Evolutionary conservation across 2,888 invertebrate genomes (phyloP).

Genomic region (Drosophila gaucha): DNA sequence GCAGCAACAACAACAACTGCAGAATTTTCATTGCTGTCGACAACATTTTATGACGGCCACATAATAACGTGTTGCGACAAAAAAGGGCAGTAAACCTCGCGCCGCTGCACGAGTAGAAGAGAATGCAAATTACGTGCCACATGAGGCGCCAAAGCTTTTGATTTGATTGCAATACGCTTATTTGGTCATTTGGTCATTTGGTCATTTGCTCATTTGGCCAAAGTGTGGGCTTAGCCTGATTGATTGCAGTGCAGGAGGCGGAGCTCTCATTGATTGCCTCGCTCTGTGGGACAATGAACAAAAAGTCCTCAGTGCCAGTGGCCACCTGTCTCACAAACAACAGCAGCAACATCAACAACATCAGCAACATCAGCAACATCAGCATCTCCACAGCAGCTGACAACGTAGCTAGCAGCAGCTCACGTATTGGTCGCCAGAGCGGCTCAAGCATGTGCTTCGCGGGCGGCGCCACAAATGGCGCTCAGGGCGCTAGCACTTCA

Average conservation of each 20-base stretch:
- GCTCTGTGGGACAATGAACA: constrained; percentile 76
- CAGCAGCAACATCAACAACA: constrained; percentile 24
- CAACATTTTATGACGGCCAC: constrained; percentile 75
- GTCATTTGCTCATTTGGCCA: constrained; percentile 6
- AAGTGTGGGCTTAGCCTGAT: constrained; percentile 30
- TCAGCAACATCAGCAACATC: constrained; percentile 5
- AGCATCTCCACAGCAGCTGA: constrained; percentile 15
- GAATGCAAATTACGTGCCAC: constrained; percentile 70
- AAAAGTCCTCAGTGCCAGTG: constrained; percentile 83
- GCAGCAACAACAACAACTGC: constrained; percentile 10
- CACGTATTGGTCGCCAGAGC: constrained; percentile 36
- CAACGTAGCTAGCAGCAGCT: constrained; percentile 15
- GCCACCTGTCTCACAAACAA: constrained; percentile 77
- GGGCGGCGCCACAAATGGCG: constrained; percentile 42
- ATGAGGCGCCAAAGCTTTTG: constrained; percentile 67
- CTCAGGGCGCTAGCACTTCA: constrained; percentile 44
- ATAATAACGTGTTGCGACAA: constrained; percentile 60
- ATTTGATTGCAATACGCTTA: constrained; percentile 66
- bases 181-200: constrained; percentile 16
- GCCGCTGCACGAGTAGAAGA: constrained; percentile 2
- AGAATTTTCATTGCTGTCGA: constrained; percentile 54
- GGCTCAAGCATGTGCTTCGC: constrained; percentile 41
- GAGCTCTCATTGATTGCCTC: constrained; percentile 7
- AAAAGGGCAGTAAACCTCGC: constrained; percentile 37
- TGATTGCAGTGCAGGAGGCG: constrained; percentile 35